Evolutionary conservation across 1,140 invertebrate species (phyloP), one percentile per base, ranked within the genome.

Genomic region (Leptonema lineaticorne): DNA sequence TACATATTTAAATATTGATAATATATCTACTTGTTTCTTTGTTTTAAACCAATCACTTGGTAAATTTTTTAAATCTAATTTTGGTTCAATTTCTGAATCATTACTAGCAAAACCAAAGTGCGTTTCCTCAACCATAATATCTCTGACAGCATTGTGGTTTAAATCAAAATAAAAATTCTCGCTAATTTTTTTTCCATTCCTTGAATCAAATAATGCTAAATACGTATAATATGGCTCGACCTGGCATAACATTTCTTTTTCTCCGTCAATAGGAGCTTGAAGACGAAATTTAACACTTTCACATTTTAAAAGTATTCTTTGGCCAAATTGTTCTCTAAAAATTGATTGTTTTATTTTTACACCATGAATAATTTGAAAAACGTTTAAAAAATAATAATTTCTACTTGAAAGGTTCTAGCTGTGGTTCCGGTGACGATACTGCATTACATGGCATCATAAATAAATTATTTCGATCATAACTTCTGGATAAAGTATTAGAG

Each of bases 101-200:
- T 78, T 78, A 56, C 79, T 76, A 74, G 80, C 75, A 70, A 80
- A 77, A 72, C 80, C 78, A 26, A 77, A 78, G 70, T 78, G 78
- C 67, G 77, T 76, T n/a, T 72, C 76, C 22, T 82, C 79, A 46
- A 77, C 76, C 74, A 79, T 75, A 75, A 83, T 79, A 75, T 82
- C 79, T 71, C 74, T 79, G 74, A 87, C 84, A 77, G 87, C 81
- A 16, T 76, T 65, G 57, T 91, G 86, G 80, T 96, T 96, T 0
- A 96, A 82, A 78, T 96, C 92, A 77, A 96, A 94, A 78, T 95
- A 89, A 81, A 97, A 97, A 78, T 95, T 95, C 79, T 97, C 95
- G 0, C 92, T 93, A 20, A 97, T 82, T 81, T 97, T 97, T 74
- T 88, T 87, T 11, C 91, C 91, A 69, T 89, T 87, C 75, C 89